phyloP scores from a whole-genome alignment of 2,888 invertebrate genomes.

The Leptogaster cylindrica region DNA sequence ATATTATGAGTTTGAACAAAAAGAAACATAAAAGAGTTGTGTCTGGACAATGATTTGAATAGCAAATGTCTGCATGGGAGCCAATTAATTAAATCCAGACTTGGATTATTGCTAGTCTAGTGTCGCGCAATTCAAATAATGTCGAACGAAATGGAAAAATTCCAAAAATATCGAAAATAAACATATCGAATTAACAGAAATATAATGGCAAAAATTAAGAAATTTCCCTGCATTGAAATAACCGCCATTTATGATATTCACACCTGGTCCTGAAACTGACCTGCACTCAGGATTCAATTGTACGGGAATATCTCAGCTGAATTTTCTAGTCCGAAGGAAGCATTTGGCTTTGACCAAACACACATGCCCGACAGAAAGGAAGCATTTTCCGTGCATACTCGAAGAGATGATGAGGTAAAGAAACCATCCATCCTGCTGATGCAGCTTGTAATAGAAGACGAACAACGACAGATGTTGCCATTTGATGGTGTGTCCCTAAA shows the following conservation, averaged over 20 bases:
- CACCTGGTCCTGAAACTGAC: too few species aligned
- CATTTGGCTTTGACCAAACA: conserved; percentile 10
- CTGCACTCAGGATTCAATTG: too few species aligned
- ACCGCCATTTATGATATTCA: too few species aligned
- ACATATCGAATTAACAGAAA: too few species aligned
- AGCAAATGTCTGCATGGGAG: conserved; percentile 23
- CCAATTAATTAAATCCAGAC: conserved; percentile 46
- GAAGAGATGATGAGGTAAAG: conserved; percentile 6
- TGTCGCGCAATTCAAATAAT: too few species aligned
- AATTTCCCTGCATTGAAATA: too few species aligned
- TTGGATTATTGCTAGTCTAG: conserved; percentile 34
- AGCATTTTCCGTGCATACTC: not conserved
- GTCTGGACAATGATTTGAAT: conserved; percentile 34
- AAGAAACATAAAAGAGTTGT: not conserved
- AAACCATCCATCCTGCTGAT: conserved; percentile 5
- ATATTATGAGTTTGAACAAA: conserved; percentile 24
- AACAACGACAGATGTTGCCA: conserved; percentile 25
- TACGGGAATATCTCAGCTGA: too few species aligned
- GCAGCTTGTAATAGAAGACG: conserved; percentile 25
- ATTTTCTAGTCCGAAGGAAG: not conserved
- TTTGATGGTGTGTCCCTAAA: conserved; percentile 1
- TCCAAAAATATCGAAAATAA: too few species aligned
- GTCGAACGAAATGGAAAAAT: too few species aligned
- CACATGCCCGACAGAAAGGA: not conserved
- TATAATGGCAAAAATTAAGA: too few species aligned